Evolutionary conservation across 2,888 invertebrate genomes (phyloP).

Genomic region (Drosophila anomalata): DNA sequence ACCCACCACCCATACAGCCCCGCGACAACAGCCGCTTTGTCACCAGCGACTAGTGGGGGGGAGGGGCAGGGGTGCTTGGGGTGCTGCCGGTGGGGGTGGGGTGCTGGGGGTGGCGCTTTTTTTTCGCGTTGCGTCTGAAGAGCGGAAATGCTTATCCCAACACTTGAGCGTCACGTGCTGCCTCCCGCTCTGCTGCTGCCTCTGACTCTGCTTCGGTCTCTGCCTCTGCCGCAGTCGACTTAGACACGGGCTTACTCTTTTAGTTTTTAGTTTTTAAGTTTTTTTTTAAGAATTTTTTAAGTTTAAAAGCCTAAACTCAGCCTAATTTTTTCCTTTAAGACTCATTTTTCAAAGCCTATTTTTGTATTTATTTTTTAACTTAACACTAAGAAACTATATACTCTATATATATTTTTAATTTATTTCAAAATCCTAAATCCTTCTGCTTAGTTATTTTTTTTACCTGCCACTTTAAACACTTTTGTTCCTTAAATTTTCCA

Average conservation of each 20-base stretch:
- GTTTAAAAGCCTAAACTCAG: too few species aligned
- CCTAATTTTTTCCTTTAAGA: too few species aligned
- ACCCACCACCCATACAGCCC: neutral
- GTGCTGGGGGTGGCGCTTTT: constrained; percentile 40
- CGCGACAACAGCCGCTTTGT: constrained; percentile 21
- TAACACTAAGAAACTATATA: too few species aligned
- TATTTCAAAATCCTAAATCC: too few species aligned
- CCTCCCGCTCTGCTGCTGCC: constrained; percentile 25
- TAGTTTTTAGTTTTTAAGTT: neutral
- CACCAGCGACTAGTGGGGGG: constrained; percentile 14
- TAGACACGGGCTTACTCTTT: constrained; percentile 3
- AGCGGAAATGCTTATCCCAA: constrained; percentile 79
- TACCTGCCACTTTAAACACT: too few species aligned
- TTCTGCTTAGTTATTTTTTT: too few species aligned
- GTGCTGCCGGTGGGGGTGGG: too few species aligned
- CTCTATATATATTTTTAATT: too few species aligned
- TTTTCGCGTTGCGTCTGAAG: constrained; percentile 70
- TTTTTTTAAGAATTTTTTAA: neutral
- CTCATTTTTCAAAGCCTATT: too few species aligned
- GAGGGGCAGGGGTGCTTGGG: neutral
- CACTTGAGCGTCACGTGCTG: constrained; percentile 74
- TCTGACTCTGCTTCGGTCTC: constrained; percentile 32
- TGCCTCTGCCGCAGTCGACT: neutral
- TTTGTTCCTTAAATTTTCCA: too few species aligned
- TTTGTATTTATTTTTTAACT: too few species aligned